Base-by-base conservation (phyloP, 2,888 invertebrate genomes). In the Mythimna impura region DNA sequence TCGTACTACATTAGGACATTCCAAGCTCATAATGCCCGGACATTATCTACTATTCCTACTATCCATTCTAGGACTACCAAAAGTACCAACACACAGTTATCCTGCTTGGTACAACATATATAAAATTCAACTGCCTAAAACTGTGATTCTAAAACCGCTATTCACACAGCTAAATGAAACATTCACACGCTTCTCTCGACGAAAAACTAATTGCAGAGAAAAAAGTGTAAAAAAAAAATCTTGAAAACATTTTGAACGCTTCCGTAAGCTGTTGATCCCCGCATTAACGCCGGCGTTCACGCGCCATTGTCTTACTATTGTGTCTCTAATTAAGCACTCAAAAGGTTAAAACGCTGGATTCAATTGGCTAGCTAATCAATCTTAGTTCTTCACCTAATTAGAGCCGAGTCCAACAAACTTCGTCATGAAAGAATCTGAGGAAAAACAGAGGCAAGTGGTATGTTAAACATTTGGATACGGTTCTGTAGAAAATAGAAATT, bases 291-390 rank as follows among this genome's bases (percentile, higher is more conserved):
- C n/a, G n/a, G n/a, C n/a, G n/a, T n/a, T n/a, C n/a, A n/a, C n/a
- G n/a, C n/a, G n/a, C n/a, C n/a, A n/a, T n/a, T n/a, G n/a, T n/a
- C n/a, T n/a, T n/a, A n/a, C n/a, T n/a, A n/a, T n/a, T n/a, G n/a
- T n/a, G n/a, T n/a, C n/a, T n/a, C n/a, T n/a, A n/a, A n/a, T n/a
- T n/a, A n/a, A n/a, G n/a, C n/a, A n/a, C n/a, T n/a, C n/a, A n/a
- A n/a, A n/a, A n/a, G n/a, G n/a, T 81, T 77, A 79, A 84, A 86
- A 83, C 83, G 86, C 78, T 85, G 76, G 78, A 85, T 86, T 84
- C 87, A 89, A 88, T 89, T 88, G 85, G 81, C 76, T 25, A 55
- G 76, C 86, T 88, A 88, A 90, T 90, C 90, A 90, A 90, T 90
- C 90, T 90, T 85, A 83, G 86, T 85, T 86, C 79, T 84, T 86